Evolutionary conservation across 1,140 invertebrate genomes (phyloP).

Genomic region (Caligus rogercresseyi): DNA sequence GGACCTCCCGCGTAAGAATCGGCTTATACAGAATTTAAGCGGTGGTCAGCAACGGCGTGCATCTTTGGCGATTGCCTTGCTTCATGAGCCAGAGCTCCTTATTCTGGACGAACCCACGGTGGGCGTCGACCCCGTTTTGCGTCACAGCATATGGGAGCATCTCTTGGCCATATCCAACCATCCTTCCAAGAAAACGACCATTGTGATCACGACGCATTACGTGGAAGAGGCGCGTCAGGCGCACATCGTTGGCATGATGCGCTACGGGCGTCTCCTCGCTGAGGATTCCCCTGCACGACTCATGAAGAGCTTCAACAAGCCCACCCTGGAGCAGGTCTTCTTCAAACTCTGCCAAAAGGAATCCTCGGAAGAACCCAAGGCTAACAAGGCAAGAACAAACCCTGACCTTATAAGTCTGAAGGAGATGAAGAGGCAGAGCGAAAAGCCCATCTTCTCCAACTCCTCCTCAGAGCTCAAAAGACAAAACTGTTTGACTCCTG

Average conservation of each 20-base stretch:
- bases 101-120: slow-evolving; percentile 90
- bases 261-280: slow-evolving; percentile 54
- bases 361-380: not conserved
- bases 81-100: slow-evolving; percentile 77
- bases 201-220: slow-evolving; percentile 85
- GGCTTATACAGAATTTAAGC: slow-evolving; percentile 72
- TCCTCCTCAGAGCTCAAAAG: no score
- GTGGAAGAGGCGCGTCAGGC: slow-evolving; percentile 80
- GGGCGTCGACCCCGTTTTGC: slow-evolving; percentile 67
- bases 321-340: slow-evolving; percentile 77
- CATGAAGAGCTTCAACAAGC: slow-evolving; percentile 57
- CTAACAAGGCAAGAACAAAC: not conserved
- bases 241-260: slow-evolving; percentile 45
- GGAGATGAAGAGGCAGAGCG: no score
- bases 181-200: slow-evolving; percentile 41
- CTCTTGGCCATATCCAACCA: slow-evolving; percentile 60
- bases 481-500: not conserved
- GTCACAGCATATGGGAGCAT: slow-evolving; percentile 72
- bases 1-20: slow-evolving; percentile 60
- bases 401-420: not conserved
- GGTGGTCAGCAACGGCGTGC: slow-evolving; percentile 81
- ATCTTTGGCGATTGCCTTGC: slow-evolving; percentile 73
- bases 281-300: slow-evolving; percentile 73
- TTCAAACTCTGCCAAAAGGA: slow-evolving; percentile 60
- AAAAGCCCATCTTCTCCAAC: no score